Evolutionary conservation across 2,888 invertebrate genomes (phyloP).

Genomic region (Folsomia candida): DNA sequence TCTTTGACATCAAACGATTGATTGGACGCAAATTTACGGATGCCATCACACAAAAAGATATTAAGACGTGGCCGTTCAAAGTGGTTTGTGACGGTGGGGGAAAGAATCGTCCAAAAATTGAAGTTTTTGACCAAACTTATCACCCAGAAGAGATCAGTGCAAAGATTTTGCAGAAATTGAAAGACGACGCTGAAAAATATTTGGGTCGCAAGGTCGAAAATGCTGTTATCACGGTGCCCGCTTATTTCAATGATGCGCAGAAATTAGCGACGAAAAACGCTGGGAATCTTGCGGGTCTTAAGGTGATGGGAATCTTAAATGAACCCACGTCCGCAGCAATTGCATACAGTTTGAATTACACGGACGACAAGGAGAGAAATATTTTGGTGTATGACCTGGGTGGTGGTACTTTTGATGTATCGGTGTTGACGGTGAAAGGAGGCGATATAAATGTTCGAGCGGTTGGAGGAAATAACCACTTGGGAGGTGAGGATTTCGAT

Average conservation of each 20-base stretch:
- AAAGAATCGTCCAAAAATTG: constrained; percentile 52
- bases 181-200: constrained; percentile 62
- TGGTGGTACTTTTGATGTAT: constrained; percentile 64
- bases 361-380: constrained; percentile 56
- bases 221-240: constrained; percentile 76
- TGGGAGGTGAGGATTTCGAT: constrained; percentile 66
- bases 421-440: constrained; percentile 58
- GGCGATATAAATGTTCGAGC: constrained; percentile 68
- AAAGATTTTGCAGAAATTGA: constrained; percentile 12
- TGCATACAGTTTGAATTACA: constrained; percentile 68
- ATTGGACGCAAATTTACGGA: constrained; percentile 81
- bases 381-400: constrained; percentile 55
- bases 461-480: constrained; percentile 64
- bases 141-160: constrained; percentile 25
- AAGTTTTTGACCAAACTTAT: constrained; percentile 2
- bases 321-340: constrained; percentile 88
- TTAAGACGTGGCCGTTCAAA: constrained; percentile 81
- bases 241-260: constrained; percentile 70
- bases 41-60: constrained; percentile 71
- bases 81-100: constrained; percentile 61
- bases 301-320: constrained; percentile 84
- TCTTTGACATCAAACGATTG: constrained; percentile 77
- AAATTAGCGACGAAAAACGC: constrained; percentile 77
- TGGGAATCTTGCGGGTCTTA: constrained; percentile 75
- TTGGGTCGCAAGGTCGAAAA: constrained; percentile 67